These are phyloP conservation scores for Hippopotamus amphibius DNA, from an alignment of 2,113 vertebrate species.

Conservation along the genomic window DNA sequence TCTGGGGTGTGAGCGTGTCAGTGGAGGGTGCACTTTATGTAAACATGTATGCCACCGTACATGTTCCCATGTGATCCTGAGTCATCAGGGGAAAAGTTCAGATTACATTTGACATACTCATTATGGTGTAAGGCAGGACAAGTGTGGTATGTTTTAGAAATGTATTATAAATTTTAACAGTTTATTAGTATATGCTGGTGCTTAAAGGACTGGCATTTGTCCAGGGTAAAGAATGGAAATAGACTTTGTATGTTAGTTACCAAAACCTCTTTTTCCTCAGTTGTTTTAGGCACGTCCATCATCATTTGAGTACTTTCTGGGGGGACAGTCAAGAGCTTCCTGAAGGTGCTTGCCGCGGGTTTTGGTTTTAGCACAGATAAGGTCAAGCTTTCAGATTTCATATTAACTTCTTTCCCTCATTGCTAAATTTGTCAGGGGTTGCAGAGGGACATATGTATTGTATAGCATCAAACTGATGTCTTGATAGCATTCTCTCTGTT, in stretches of 20 bases:
- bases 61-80: background rate
- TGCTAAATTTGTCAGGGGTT: background rate
- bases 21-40: background rate
- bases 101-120: background rate
- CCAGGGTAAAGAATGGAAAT: background rate
- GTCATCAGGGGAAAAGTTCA: background rate
- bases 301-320: background rate
- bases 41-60: background rate
- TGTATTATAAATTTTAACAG: background rate
- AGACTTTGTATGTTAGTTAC: background rate
- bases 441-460: accelerated
- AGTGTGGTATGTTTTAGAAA: background rate
- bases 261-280: background rate
- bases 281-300: background rate
- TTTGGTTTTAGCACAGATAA: background rate
- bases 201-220: background rate
- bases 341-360: accelerated
- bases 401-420: background rate
- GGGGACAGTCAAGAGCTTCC: background rate
- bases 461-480: accelerated
- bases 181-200: background rate
- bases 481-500: background rate
- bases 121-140: background rate
- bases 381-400: background rate
- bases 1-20: accelerated